phyloP scores from a whole-genome alignment of 2,113 vertebrate genomes.

The Ploceus nigricollis region DNA sequence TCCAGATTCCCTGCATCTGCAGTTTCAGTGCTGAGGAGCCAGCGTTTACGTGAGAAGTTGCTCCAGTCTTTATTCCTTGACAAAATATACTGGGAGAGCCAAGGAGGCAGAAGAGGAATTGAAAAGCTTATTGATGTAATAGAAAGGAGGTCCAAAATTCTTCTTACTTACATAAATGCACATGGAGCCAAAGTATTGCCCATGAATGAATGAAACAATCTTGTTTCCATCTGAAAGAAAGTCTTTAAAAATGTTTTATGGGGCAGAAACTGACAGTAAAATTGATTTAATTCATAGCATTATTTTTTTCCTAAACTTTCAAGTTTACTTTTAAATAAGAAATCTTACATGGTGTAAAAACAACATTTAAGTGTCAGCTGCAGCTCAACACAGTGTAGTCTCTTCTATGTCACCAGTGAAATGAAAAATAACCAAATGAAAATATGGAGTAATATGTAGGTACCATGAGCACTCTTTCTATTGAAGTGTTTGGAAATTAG shows the following conservation, averaged over 20 bases:
- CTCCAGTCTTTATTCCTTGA: slow-evolving; percentile 97
- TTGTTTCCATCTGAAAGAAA: neutral
- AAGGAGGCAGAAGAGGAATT: slow-evolving; percentile 90
- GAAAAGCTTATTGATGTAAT: slow-evolving; percentile 94
- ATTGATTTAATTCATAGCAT: neutral
- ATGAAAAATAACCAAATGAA: neutral
- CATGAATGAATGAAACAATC: slow-evolving; percentile 80
- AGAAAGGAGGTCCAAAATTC: slow-evolving; percentile 85
- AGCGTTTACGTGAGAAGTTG: slow-evolving; percentile 86
- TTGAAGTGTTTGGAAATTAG: neutral
- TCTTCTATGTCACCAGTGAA: neutral
- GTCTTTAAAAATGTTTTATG: neutral
- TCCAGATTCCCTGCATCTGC: slow-evolving; percentile 88
- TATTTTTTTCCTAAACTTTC: neutral
- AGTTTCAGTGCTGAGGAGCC: slow-evolving; percentile 85
- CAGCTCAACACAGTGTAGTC: neutral
- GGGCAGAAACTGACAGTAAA: neutral
- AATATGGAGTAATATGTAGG: neutral
- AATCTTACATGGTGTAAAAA: neutral
- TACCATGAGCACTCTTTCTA: neutral
- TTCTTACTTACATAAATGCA: slow-evolving; percentile 91
- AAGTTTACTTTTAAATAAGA: neutral
- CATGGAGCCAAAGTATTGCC: slow-evolving; percentile 83
- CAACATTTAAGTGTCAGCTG: neutral
- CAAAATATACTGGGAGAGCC: slow-evolving; percentile 92